Evolutionary conservation across 2,113 vertebrate genomes (phyloP).

Genomic region (Bos taurus): ARS-UCD2.0 NC_037328.1:58855501-58856000

Average conservation of each 20-base stretch:
- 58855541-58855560: background rate
- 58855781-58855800: background rate
- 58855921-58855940: background rate
- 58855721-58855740: background rate
- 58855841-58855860: background rate
- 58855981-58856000: background rate
- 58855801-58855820: background rate
- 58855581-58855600: background rate
- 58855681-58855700: background rate
- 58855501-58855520: background rate
- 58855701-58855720: background rate
- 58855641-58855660: background rate
- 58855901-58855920: background rate
- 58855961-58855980: background rate
- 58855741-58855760: background rate
- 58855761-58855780: background rate
- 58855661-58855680: background rate
- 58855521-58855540: background rate
- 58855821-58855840: background rate
- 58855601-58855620: constrained; percentile 15
- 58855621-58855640: background rate
- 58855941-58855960: constrained; percentile 13
- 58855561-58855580: background rate
- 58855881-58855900: background rate
- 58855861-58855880: background rate